phyloP scores from a whole-genome alignment of 2,113 vertebrate species.

The Aspidoscelis tigris region DNA sequence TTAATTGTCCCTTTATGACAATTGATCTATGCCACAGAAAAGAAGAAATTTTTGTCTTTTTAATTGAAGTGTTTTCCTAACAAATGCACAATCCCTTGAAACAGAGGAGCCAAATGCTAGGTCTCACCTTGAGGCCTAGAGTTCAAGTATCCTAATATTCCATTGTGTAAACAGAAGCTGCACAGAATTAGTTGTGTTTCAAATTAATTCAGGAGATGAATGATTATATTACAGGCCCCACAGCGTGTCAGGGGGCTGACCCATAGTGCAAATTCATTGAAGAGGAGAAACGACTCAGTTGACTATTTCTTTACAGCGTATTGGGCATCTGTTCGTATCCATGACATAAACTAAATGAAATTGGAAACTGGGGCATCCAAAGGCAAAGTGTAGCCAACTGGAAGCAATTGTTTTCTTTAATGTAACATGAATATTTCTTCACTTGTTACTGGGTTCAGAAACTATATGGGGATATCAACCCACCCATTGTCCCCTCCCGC shows the following conservation, averaged over 20 bases:
- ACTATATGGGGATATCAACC: not conserved
- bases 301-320: constrained; percentile 10
- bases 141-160: not conserved
- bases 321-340: constrained; percentile 21
- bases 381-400: not conserved
- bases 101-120: not conserved
- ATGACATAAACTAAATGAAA: constrained; percentile 26
- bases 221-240: constrained; percentile 18
- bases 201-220: constrained; percentile 32
- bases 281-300: constrained; percentile 18
- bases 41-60: not conserved
- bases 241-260: not conserved
- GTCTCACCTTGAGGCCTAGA: not conserved
- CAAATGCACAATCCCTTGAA: not conserved
- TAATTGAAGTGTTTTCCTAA: not conserved
- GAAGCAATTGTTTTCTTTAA: not conserved
- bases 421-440: not conserved
- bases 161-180: constrained; percentile 1
- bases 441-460: not conserved
- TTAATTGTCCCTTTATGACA: not conserved
- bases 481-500: not conserved
- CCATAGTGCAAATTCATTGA: constrained; percentile 7
- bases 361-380: not conserved
- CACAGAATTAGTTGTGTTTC: constrained; percentile 8
- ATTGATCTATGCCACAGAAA: not conserved